Evolutionary conservation across 2,113 vertebrate species (phyloP).

Genomic region (Lynx canadensis): DNA sequence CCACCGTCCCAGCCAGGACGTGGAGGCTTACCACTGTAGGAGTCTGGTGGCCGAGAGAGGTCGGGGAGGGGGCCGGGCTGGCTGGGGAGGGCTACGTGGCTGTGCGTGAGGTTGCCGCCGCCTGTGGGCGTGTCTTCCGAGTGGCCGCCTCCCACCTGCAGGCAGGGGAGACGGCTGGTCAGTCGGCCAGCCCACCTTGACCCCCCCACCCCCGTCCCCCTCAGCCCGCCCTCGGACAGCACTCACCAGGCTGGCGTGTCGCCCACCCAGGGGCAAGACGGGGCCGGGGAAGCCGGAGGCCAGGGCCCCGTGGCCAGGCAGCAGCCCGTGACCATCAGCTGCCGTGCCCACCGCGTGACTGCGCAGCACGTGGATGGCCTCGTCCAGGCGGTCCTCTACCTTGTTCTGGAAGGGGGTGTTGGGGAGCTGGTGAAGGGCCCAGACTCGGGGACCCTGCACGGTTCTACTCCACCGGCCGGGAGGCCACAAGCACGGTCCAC

Average conservation of each 20-base stretch:
- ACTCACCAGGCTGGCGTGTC: constrained; percentile 93
- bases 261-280: constrained; percentile 90
- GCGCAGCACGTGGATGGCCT: constrained; percentile 97
- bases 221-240: rapidly evolving
- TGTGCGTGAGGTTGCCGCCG: constrained; percentile 91
- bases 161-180: rapidly evolving
- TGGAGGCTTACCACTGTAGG: constrained; percentile 90
- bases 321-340: constrained; percentile 88
- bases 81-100: constrained; percentile 91
- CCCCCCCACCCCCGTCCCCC: rapidly evolving
- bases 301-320: constrained; percentile 89
- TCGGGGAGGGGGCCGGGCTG: constrained; percentile 89
- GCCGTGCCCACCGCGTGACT: constrained; percentile 95
- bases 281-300: constrained; percentile 90
- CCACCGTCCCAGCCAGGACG: rapidly evolving
- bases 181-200: rapidly evolving
- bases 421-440: rapidly evolving
- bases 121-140: constrained; percentile 92
- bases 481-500: too few species aligned
- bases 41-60: constrained; percentile 90
- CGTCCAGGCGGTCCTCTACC: constrained; percentile 98
- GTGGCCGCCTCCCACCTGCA: constrained; percentile 90
- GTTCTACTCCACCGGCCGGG: not conserved
- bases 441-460: rapidly evolving
- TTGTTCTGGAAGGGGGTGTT: constrained; percentile 90